These are phyloP conservation scores for Coboldia fuscipes DNA, from an alignment of 1,140 invertebrate genomes.

Conservation along the genomic window DNA sequence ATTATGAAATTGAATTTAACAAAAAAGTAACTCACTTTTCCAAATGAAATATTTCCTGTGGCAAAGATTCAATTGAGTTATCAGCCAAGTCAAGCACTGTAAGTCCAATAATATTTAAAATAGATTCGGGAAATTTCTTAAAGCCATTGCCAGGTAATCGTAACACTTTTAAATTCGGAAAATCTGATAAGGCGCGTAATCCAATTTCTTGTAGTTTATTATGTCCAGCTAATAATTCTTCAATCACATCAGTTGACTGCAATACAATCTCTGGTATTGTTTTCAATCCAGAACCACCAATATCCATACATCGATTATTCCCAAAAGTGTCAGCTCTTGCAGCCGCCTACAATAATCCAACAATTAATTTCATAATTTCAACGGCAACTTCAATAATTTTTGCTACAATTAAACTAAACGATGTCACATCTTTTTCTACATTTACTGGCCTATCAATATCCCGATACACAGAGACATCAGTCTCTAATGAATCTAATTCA, in stretches of 20 bases:
- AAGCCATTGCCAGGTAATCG: conserved; percentile 35
- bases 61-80: conserved; percentile 36
- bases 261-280: conserved; percentile 13
- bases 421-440: neutral
- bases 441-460: neutral
- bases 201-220: conserved; percentile 24
- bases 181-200: conserved; percentile 15
- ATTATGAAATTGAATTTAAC: conserved; percentile 1
- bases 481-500: conserved; percentile 23
- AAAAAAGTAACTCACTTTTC: conserved; percentile 31
- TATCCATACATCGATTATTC: conserved; percentile 21
- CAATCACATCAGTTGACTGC: conserved; percentile 19
- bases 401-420: neutral
- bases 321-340: conserved; percentile 20
- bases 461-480: conserved; percentile 9
- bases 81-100: conserved; percentile 45
- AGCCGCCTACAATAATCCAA: conserved; percentile 17
- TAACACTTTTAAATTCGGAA: conserved; percentile 29
- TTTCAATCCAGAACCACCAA: conserved; percentile 21
- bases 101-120: conserved; percentile 30
- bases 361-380: neutral
- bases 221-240: conserved; percentile 28
- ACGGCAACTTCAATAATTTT: neutral
- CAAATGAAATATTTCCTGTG: conserved; percentile 33
- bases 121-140: conserved; percentile 28